Evolutionary conservation across 2,888 invertebrate genomes (phyloP).

Genomic region (Margaritifera margaritifera): DNA sequence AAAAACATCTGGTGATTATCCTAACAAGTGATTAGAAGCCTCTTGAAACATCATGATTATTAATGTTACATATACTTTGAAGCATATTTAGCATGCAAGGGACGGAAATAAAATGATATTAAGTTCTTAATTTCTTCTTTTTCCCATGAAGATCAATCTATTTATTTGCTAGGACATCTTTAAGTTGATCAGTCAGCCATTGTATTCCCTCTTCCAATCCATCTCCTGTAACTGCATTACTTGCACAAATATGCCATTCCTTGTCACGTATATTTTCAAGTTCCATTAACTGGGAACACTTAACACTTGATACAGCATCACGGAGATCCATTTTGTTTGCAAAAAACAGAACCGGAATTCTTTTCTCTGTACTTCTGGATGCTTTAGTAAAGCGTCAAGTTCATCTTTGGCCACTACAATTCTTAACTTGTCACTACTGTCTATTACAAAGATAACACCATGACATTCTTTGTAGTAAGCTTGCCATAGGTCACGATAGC

Average conservation of each 20-base stretch:
- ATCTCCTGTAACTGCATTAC: conserved; percentile 93
- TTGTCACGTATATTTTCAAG: conserved; percentile 88
- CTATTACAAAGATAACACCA: conserved; percentile 96
- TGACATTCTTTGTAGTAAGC: conserved; percentile 95
- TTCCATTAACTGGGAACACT: conserved; percentile 79
- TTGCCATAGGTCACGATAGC: conserved; percentile 96
- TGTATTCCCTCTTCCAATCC: conserved; percentile 92
- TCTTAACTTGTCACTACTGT: conserved; percentile 90
- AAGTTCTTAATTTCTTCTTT: too few species aligned
- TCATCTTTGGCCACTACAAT: conserved; percentile 97
- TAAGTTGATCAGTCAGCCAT: conserved; percentile 85
- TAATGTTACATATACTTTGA: too few species aligned
- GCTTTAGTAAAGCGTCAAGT: conserved; percentile 88
- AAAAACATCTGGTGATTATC: too few species aligned
- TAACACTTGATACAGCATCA: conserved; percentile 89
- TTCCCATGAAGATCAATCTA: conserved; percentile 2
- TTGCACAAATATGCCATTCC: conserved; percentile 96
- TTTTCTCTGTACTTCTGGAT: conserved; percentile 82
- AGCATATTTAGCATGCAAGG: too few species aligned
- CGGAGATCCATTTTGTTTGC: conserved; percentile 96
- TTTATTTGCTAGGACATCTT: conserved; percentile 21
- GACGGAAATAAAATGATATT: too few species aligned
- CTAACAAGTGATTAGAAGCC: too few species aligned
- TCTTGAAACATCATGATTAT: too few species aligned
- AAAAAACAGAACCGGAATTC: conserved; percentile 91